Percentiles rank a stretch among this genome's conserved stretches.
phyloP scores from a whole-genome alignment of 2,888 invertebrate species.

The Chrysolina haemoptera region DNA sequence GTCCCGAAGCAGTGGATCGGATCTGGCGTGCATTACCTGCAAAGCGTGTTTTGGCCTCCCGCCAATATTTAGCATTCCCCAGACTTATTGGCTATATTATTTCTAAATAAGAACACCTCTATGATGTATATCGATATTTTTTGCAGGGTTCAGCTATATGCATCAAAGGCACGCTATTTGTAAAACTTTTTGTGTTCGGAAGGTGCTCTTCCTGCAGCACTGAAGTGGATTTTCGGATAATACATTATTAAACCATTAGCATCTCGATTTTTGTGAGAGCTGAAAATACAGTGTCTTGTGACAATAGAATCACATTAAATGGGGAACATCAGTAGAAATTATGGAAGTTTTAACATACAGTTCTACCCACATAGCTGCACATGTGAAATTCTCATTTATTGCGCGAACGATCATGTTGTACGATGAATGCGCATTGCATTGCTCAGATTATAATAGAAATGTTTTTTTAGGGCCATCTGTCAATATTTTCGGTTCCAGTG shows the following conservation, averaged over 20 bases:
- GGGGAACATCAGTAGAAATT: no score
- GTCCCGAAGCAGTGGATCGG: neutral
- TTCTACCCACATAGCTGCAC: no score
- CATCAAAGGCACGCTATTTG: conserved; percentile 39
- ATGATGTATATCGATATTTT: conserved; percentile 48
- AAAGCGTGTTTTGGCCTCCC: conserved; percentile 39
- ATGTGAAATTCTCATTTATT: no score
- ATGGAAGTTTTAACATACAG: no score
- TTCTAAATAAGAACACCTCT: conserved; percentile 45
- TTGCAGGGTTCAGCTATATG: conserved; percentile 28
- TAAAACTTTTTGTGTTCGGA: neutral
- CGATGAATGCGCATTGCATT: no score
- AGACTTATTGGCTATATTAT: conserved; percentile 53
- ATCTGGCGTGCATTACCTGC: conserved; percentile 40
- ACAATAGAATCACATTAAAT: no score
- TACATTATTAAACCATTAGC: neutral
- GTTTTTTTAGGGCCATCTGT: no score
- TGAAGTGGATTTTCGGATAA: conserved; percentile 6
- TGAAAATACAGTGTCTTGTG: no score
- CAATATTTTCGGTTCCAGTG: no score
- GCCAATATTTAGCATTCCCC: conserved; percentile 50
- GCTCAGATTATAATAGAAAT: no score
- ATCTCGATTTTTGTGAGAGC: no score
- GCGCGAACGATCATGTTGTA: no score
- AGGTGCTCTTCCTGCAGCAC: neutral